A percentile compares a stretch with the other conserved stretches of the same genome.
Conservation (phyloP, 2,888 invertebrate genomes). For the Pelosia muscerda region DNA sequence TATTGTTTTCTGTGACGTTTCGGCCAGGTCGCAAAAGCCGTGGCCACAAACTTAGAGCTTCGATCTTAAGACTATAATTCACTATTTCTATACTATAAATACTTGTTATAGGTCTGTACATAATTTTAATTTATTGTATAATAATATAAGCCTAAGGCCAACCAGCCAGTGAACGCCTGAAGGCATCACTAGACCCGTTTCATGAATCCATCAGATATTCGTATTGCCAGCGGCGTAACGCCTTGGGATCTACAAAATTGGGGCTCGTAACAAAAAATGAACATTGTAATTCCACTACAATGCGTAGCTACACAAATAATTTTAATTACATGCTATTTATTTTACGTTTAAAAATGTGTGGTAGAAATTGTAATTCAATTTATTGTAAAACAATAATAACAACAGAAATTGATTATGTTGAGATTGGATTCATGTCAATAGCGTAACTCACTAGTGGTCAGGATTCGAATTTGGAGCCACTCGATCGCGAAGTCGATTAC, state of each 20-base stretch:
- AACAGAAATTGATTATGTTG: too few species aligned
- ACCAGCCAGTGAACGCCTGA: constrained; percentile 26
- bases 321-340: constrained; percentile 13
- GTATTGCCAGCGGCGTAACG: constrained; percentile 31
- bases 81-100: constrained; percentile 12
- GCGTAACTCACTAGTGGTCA: too few species aligned
- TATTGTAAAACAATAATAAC: too few species aligned
- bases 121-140: constrained; percentile 46
- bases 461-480: too few species aligned
- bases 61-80: constrained; percentile 9
- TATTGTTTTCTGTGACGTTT: too few species aligned
- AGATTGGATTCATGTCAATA: too few species aligned
- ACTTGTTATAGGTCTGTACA: constrained; percentile 25
- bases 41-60: too few species aligned
- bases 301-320: not conserved
- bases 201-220: constrained; percentile 31
- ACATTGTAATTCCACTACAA: constrained; percentile 11
- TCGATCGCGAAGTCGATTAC: too few species aligned
- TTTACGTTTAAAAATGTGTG: not conserved
- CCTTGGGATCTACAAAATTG: constrained; percentile 37
- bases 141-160: constrained; percentile 28
- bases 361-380: not conserved
- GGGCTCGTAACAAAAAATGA: constrained; percentile 23
- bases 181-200: constrained; percentile 32
- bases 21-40: too few species aligned